phyloP scores from a whole-genome alignment of 2,888 invertebrate genomes.

The Strigamia transsilvanica region DNA sequence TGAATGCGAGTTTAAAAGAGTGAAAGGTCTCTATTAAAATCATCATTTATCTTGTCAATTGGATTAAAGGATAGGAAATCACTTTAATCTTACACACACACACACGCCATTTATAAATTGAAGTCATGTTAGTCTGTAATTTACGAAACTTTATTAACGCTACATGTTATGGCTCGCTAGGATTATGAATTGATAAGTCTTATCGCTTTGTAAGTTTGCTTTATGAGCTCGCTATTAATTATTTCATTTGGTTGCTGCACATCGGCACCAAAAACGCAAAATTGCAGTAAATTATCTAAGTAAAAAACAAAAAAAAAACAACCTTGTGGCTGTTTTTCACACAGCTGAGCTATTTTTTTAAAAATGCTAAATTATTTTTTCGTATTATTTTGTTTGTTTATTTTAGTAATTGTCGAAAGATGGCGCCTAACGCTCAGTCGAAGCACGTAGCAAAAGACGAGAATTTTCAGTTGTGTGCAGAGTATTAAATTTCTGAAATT shows the following conservation, averaged over 20 bases:
- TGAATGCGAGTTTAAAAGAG: background rate
- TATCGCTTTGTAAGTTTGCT: background rate
- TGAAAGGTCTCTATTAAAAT: slow-evolving; percentile 3
- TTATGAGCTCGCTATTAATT: background rate
- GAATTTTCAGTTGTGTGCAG: background rate
- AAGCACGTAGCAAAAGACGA: background rate
- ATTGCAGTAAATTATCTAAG: no score
- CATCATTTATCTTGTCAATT: slow-evolving; percentile 13
- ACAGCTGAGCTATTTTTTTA: background rate
- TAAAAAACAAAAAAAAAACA: no score
- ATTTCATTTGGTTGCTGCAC: background rate
- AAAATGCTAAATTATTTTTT: background rate
- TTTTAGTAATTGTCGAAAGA: background rate
- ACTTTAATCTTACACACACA: slow-evolving; percentile 1
- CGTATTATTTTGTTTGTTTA: background rate
- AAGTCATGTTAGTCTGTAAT: background rate
- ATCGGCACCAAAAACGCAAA: no score
- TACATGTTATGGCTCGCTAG: background rate
- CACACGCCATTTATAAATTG: slow-evolving; percentile 4
- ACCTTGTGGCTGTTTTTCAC: no score
- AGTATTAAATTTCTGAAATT: no score
- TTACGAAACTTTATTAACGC: background rate
- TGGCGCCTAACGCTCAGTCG: background rate
- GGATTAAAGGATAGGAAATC: slow-evolving; percentile 5
- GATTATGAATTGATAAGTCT: slow-evolving; percentile 2